phyloP scores from a whole-genome alignment of 1,140 invertebrate genomes.

The Eulimnadia texana region DNA sequence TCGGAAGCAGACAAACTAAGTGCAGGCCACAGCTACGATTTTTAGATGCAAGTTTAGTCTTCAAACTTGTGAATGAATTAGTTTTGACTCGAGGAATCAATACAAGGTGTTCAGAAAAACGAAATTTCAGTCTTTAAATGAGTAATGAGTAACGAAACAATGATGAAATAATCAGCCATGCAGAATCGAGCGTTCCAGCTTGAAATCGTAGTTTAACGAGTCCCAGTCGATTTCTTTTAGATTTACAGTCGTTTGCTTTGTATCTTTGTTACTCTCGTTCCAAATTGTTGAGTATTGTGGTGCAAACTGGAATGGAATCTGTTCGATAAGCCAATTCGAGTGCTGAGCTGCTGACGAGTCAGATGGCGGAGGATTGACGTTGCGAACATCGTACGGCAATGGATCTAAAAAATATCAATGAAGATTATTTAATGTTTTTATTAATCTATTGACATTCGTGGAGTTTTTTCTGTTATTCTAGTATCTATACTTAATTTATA shows the following conservation, averaged over 20 bases:
- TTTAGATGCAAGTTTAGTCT: too few relatives aligned
- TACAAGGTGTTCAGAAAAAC: too few relatives aligned
- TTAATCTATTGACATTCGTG: too few relatives aligned
- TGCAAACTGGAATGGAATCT: slow-evolving; percentile 14
- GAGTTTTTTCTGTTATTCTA: too few relatives aligned
- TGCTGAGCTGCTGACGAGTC: neutral
- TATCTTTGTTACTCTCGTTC: neutral
- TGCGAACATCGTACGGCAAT: neutral
- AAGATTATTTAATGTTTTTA: too few relatives aligned
- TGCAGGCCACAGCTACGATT: slow-evolving; percentile 1
- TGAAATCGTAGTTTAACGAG: slow-evolving; percentile 12
- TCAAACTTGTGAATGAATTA: too few relatives aligned
- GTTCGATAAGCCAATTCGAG: neutral
- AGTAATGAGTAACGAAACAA: neutral
- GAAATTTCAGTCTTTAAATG: neutral
- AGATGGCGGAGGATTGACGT: neutral
- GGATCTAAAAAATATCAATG: neutral
- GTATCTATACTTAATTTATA: too few relatives aligned
- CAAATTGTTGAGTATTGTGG: slow-evolving; percentile 3
- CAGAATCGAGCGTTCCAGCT: slow-evolving; percentile 12
- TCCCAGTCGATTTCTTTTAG: slow-evolving; percentile 14
- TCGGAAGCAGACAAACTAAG: slow-evolving; percentile 4
- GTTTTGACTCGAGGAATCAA: too few relatives aligned
- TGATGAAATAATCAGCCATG: too few relatives aligned
- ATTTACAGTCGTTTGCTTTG: neutral